Conservation (phyloP, 2,888 invertebrate species). For the Campoplex nolae region DNA sequence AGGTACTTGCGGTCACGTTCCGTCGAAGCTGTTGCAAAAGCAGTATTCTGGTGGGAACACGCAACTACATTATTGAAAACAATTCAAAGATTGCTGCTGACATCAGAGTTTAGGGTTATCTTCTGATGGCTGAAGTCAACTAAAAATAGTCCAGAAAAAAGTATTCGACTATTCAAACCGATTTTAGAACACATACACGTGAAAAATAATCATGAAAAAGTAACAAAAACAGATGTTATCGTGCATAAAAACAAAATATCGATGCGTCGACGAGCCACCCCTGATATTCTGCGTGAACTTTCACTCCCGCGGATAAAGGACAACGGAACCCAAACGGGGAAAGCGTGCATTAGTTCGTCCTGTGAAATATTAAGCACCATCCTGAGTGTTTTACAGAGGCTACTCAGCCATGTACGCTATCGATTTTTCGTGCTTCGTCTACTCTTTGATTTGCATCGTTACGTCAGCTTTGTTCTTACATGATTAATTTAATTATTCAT, state of each 20-base stretch:
- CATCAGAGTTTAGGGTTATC: neutral
- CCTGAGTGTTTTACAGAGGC: slow-evolving; percentile 78
- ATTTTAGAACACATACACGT: neutral
- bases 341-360: slow-evolving; percentile 74
- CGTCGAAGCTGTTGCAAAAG: neutral
- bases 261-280: slow-evolving; percentile 47
- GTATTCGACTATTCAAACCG: neutral
- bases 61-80: neutral
- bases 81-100: neutral
- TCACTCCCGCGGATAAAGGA: slow-evolving; percentile 56
- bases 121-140: neutral
- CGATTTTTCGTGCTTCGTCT: slow-evolving; percentile 74
- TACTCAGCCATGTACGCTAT: slow-evolving; percentile 79
- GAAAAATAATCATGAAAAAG: neutral
- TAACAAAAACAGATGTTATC: neutral
- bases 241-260: slow-evolving; percentile 15
- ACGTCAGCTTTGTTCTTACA: neutral
- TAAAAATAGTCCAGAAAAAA: too few relatives aligned
- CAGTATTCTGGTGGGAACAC: neutral
- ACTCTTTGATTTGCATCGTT: neutral
- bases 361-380: slow-evolving; percentile 80
- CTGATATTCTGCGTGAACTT: slow-evolving; percentile 28
- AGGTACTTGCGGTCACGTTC: neutral
- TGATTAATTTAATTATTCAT: neutral
- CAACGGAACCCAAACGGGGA: slow-evolving; percentile 53